Conservation (phyloP, 2,113 vertebrate species). For the Ictalurus furcatus region DNA sequence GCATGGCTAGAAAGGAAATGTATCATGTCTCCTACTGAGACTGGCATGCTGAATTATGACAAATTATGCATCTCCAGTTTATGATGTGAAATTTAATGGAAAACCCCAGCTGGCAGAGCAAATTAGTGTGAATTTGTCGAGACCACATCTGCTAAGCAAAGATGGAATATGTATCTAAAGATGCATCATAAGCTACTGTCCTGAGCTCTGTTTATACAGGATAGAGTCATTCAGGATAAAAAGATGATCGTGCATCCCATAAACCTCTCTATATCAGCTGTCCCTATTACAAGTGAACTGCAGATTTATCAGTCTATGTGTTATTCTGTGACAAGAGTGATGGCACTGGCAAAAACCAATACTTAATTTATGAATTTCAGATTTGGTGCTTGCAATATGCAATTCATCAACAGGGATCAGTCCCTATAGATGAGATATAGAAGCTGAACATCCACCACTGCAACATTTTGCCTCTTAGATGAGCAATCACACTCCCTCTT, state of each 20-base stretch:
- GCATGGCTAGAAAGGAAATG: background rate
- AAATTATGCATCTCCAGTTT: slow-evolving; percentile 71
- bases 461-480: background rate
- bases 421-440: background rate
- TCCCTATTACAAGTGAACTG: background rate
- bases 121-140: slow-evolving; percentile 68
- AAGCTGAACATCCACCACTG: background rate
- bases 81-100: slow-evolving; percentile 72
- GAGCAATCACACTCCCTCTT: background rate
- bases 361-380: background rate
- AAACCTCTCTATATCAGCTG: slow-evolving; percentile 1
- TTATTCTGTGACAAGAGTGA: background rate
- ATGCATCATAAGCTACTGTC: slow-evolving; percentile 1
- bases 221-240: slow-evolving; percentile 22
- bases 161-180: slow-evolving; percentile 42
- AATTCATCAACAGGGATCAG: background rate
- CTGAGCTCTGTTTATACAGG: background rate
- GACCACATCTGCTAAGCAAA: slow-evolving; percentile 66
- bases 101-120: slow-evolving; percentile 68
- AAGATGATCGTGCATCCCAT: slow-evolving; percentile 2
- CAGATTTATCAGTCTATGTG: background rate
- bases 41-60: slow-evolving; percentile 60
- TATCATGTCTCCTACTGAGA: slow-evolving; percentile 51
- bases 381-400: background rate
- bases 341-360: background rate